These are phyloP conservation scores for Acanthosepion pharaonis DNA, from an alignment of 2,888 invertebrate species.

Conservation along the genomic window DNA sequence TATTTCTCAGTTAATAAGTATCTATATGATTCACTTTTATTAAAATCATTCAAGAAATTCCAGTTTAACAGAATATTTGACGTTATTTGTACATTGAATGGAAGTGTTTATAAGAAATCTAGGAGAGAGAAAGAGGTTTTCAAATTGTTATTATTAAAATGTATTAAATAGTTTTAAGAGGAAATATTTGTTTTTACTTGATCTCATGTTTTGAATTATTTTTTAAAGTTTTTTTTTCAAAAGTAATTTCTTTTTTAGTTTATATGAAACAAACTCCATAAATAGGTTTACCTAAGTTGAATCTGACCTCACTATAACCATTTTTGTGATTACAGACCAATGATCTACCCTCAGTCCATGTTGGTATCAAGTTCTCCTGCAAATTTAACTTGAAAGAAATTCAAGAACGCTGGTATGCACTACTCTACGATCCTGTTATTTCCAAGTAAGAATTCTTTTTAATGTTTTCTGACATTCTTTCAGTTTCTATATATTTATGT, in stretches of 20 bases:
- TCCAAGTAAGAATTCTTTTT: slow-evolving; percentile 77
- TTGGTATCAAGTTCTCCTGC: slow-evolving; percentile 95
- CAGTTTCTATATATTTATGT: neutral
- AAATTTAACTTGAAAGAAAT: slow-evolving; percentile 94
- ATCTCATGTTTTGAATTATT: neutral
- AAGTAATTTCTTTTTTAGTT: neutral
- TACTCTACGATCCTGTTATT: slow-evolving; percentile 94
- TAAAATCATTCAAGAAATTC: too few species aligned
- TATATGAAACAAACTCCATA: too few species aligned
- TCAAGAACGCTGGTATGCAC: slow-evolving; percentile 95
- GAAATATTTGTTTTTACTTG: neutral
- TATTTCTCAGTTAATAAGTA: too few species aligned
- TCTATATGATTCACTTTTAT: too few species aligned
- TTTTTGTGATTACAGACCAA: slow-evolving; percentile 76
- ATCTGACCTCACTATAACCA: too few species aligned
- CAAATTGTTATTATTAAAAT: too few species aligned
- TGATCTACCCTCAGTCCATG: slow-evolving; percentile 82
- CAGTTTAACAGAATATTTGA: too few species aligned
- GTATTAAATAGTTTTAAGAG: neutral
- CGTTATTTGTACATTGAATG: too few species aligned
- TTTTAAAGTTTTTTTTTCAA: neutral
- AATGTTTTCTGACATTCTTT: neutral
- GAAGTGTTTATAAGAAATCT: too few species aligned
- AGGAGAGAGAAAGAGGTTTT: too few species aligned
- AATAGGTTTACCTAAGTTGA: too few species aligned